Evolutionary conservation across 2,113 vertebrate genomes (phyloP).

Genomic region (Podarcis raffonei): DNA sequence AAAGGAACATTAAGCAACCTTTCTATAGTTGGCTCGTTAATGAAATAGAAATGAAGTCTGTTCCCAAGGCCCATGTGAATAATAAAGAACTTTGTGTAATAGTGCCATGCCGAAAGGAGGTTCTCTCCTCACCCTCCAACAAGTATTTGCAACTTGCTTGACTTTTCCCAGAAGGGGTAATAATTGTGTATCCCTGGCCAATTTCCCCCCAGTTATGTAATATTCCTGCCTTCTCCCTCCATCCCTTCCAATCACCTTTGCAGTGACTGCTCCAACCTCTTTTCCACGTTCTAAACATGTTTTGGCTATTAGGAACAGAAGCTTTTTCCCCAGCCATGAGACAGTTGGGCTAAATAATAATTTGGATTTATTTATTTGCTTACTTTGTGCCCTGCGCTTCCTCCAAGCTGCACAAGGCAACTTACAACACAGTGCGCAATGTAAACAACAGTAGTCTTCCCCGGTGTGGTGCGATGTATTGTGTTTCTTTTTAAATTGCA

Average conservation of each 20-base stretch:
- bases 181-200: background rate
- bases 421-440: background rate
- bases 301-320: background rate
- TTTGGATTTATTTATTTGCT: background rate
- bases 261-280: background rate
- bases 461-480: too few species aligned
- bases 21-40: background rate
- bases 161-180: background rate
- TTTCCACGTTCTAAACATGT: background rate
- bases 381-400: too few species aligned
- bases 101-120: background rate
- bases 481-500: too few species aligned
- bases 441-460: too few species aligned
- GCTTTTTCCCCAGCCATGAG: background rate
- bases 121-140: background rate
- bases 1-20: background rate
- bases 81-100: background rate
- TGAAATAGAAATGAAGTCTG: background rate
- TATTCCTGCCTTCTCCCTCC: background rate
- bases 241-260: too few species aligned
- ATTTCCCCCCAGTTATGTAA: background rate
- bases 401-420: background rate
- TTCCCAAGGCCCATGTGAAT: background rate
- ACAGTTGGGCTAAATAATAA: background rate
- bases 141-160: background rate